A percentile compares a stretch with the other conserved stretches of the same genome.
Evolutionary conservation across 2,797 vertebrate species (phyloP).

Genomic region (Muscicapa striata): DNA sequence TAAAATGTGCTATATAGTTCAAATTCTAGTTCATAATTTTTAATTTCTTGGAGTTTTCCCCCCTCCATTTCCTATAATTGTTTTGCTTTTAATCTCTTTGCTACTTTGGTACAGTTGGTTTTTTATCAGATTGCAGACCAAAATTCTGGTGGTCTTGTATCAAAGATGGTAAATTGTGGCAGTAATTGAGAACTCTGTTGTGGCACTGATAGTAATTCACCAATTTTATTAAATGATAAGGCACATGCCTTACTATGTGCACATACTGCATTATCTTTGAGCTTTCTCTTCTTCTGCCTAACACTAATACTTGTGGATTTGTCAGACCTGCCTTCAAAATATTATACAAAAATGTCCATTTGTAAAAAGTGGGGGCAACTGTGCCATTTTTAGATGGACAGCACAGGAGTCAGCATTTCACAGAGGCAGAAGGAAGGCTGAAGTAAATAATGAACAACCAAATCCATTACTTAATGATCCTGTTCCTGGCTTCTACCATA

Average conservation of each 20-base stretch:
- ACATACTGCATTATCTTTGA: background rate
- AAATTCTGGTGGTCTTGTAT: background rate
- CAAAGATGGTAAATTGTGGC: background rate
- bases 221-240: background rate
- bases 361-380: background rate
- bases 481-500: background rate
- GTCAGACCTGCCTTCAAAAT: background rate
- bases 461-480: background rate
- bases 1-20: background rate
- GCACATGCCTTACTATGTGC: background rate
- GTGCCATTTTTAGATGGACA: background rate
- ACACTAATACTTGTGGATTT: background rate
- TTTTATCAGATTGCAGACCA: slow-evolving; percentile 23
- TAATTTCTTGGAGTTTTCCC: background rate
- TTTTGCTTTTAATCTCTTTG: slow-evolving; percentile 25
- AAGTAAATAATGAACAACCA: background rate
- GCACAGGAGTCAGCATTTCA: background rate
- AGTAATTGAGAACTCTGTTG: background rate
- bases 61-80: background rate
- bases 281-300: background rate
- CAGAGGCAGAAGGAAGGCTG: background rate
- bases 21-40: background rate
- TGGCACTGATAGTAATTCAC: background rate
- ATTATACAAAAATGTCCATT: background rate
- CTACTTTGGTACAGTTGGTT: background rate